A percentile compares a stretch with the other conserved stretches of the same genome.
Conservation (phyloP, 1,140 invertebrate genomes). For the Apis mellifera region Amel_HAv3.1 CM009932.2:9803501-9804000, state of each 20-base stretch:
- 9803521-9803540: conserved; percentile 6
- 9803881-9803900: too few relatives aligned
- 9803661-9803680: conserved; percentile 74
- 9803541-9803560: not conserved
- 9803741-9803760: conserved; percentile 40
- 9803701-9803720: conserved; percentile 68
- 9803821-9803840: too few relatives aligned
- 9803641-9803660: conserved; percentile 77
- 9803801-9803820: too few relatives aligned
- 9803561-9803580: conserved; percentile 29
- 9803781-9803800: too few relatives aligned
- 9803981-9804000: too few relatives aligned
- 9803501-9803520: not conserved
- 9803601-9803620: conserved; percentile 58
- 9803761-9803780: not conserved
- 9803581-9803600: not conserved
- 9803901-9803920: too few relatives aligned
- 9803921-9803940: too few relatives aligned
- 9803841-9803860: too few relatives aligned
- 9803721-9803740: conserved; percentile 72
- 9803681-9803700: conserved; percentile 78
- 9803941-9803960: too few relatives aligned
- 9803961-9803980: too few relatives aligned
- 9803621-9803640: conserved; percentile 73
- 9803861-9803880: too few relatives aligned